Conservation (phyloP, 2,797 vertebrate species). For the Halcyon leucocephala region DNA sequence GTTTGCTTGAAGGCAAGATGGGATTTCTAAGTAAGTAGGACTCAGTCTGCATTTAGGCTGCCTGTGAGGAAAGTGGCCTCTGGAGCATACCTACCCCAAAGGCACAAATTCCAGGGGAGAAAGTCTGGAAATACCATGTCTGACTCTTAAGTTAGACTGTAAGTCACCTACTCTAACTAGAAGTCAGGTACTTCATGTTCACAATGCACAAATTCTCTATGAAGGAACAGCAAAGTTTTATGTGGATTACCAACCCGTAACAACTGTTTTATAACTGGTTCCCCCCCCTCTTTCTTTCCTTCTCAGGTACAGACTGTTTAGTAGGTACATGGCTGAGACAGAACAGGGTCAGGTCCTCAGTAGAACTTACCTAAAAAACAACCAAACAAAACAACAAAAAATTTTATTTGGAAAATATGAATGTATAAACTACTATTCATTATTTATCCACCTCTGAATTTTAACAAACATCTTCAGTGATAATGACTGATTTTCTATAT, state of each 20-base stretch:
- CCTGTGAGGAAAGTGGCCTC: not conserved
- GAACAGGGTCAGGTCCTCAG: not conserved
- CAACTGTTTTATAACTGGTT: not conserved
- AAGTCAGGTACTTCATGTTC: not conserved
- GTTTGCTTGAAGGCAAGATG: not conserved
- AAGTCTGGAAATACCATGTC: not conserved
- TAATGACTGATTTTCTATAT: not conserved
- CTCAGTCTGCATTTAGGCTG: rapidly evolving
- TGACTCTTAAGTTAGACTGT: not conserved
- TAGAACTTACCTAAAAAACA: not conserved
- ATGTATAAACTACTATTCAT: not conserved
- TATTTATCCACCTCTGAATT: not conserved
- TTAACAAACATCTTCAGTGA: not conserved
- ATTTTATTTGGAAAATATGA: not conserved
- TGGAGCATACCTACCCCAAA: not conserved
- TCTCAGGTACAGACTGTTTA: not conserved
- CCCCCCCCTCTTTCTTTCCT: not conserved
- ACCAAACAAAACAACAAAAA: not conserved
- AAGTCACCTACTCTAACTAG: not conserved
- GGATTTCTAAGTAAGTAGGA: not conserved
- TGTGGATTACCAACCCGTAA: too few relatives aligned
- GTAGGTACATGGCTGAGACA: not conserved
- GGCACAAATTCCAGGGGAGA: not conserved
- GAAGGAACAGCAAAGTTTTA: not conserved
- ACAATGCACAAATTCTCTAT: not conserved